Conservation (phyloP, 2,113 vertebrate species). For the Triplophysa tibetana region DNA sequence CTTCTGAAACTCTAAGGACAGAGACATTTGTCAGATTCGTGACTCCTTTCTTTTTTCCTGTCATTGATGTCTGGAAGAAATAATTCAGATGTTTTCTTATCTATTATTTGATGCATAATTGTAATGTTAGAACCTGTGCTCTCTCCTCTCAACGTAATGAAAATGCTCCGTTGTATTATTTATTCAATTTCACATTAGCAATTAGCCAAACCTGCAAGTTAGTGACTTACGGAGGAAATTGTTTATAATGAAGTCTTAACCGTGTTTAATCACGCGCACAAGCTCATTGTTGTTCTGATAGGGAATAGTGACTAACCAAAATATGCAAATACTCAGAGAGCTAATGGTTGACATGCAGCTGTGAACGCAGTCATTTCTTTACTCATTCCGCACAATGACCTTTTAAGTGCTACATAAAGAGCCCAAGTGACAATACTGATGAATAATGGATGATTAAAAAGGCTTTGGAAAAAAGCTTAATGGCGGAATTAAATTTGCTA, state of each 20-base stretch:
- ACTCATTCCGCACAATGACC: conserved; percentile 56
- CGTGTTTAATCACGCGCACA: conserved; percentile 22
- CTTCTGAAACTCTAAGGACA: no score
- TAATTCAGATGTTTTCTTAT: not conserved
- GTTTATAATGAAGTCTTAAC: conserved; percentile 43
- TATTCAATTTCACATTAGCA: conserved; percentile 46
- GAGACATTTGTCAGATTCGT: no score
- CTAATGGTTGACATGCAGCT: conserved; percentile 26
- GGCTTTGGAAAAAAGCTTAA: conserved; percentile 73
- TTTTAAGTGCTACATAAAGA: conserved; percentile 74
- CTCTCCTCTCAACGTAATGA: conserved; percentile 40
- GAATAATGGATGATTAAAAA: conserved; percentile 77
- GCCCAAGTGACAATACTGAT: conserved; percentile 72
- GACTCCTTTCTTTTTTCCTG: not conserved
- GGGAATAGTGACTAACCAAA: conserved; percentile 20
- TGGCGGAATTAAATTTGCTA: conserved; percentile 67
- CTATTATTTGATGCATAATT: conserved; percentile 3
- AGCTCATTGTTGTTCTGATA: conserved; percentile 29
- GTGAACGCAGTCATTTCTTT: conserved; percentile 14
- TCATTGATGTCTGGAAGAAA: no score
- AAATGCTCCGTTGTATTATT: conserved; percentile 40
- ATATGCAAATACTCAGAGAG: conserved; percentile 19
- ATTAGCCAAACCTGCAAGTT: conserved; percentile 31
- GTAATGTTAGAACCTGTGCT: conserved; percentile 18
- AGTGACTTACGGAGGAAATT: conserved; percentile 34